Base-by-base conservation (phyloP, 1,140 invertebrate genomes). In the Zaprionus camerounensis region DNA sequence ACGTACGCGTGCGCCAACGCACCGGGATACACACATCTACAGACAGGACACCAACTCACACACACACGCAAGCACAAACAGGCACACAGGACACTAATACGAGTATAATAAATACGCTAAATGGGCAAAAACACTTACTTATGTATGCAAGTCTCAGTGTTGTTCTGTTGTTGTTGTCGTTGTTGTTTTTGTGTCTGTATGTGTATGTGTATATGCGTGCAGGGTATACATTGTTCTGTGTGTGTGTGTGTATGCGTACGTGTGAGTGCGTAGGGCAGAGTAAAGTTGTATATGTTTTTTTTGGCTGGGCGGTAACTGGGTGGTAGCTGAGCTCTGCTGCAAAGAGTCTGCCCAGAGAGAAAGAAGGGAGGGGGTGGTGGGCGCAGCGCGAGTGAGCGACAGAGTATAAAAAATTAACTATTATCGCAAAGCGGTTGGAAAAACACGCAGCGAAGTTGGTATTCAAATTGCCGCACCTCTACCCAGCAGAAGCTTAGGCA, bases 391-490 rank as follows among this genome's bases (percentile, higher is more conserved):
- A 15, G 26, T 31, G 13, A 55, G 66, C 41, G 51, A 59, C 44
- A 68, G 56, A 75, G 38, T 41, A 58, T 71, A 81, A 76, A 91
- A 90, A 90, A 90, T 87, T 90, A 87, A 87, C 85, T 87, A 87
- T 84, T 85, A 87, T 90, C 84, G 85, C 85, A 85, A 87, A 90
- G 85, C 81, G 85, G 84, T 81, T 90, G 85, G 81, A 79, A 87
- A 88, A 87, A 87, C 85, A 84, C 72, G 81, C 85, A 76, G 64
- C 80, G 53, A 78, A 70, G 81, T 75, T 72, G 78, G 84, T 64
- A 86, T 88, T 88, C 80, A 88, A 86, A 86, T 88, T 86, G 84
- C 84, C 84, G 70, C 77, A 80, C 83, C 84, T 88, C 80, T 73
- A 57, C 41, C 24, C 9, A 36, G 17, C 15, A 46, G 71, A 36